Evolutionary conservation across 2,113 vertebrate species (phyloP), one percentile per base, ranked within the genome.

Genomic region (Otus sunia): DNA sequence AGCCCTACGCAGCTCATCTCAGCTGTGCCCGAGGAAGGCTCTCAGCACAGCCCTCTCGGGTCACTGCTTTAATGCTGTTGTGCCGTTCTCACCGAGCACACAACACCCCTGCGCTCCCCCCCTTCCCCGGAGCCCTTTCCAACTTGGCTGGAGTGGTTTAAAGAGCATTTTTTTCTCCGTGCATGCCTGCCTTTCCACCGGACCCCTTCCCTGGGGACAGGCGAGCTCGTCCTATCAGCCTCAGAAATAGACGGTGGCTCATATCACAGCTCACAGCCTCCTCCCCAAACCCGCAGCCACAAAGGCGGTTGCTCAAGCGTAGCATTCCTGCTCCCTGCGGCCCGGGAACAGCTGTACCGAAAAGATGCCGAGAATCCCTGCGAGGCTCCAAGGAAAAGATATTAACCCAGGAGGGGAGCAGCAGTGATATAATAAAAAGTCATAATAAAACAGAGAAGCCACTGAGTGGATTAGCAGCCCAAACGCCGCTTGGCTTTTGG

Each of bases 311-410:
- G 95, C 96, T 96, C 86, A 93, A 92, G 93, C 30, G 4, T 0
- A 52, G 25, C 94, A 96, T 97, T 97, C 96, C 95, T 95, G 66
- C 75, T 94, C 76, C 86, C 88, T 6, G 86, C 4, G 68, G 87
- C 94, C 84, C 52, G 55, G 80, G 96, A 96, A 72, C 97, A 97
- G 97, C 95, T 97, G 97, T 58, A 90, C 95, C 52, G 5, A 97
- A 92, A 93, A 80, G 97, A 97, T 87, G 95, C 92, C 36, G 91
- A 95, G 95, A 97, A 97, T 97, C 94, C 83, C 62, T 94, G 84
- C 7, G 8, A 92, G 90, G 84, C 93, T 97, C 96, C 96, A 95
- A 97, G 96, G 96, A 96, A 96, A 96, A 97, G 96, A 97, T 91
- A 96, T 97, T 95, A 95, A 94, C 92, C 55, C 86, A 87, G 95